These are phyloP conservation scores for Cataglyphis hispanica DNA, from an alignment of 1,140 invertebrate genomes.

Conservation along the genomic window DNA sequence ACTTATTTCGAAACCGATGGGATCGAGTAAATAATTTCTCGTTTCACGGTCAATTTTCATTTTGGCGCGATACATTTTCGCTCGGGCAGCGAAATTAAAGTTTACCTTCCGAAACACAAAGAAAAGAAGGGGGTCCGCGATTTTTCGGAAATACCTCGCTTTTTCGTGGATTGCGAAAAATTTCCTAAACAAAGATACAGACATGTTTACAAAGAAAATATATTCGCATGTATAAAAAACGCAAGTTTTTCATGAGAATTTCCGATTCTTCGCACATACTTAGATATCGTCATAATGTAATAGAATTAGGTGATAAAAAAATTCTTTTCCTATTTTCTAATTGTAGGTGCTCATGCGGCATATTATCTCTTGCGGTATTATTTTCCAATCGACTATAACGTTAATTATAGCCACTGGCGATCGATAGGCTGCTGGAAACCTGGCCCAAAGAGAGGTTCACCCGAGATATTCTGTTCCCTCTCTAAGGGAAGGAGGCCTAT, in stretches of 20 bases:
- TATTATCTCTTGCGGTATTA: conserved; percentile 30
- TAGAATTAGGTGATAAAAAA: not conserved
- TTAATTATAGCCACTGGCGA: conserved; percentile 51
- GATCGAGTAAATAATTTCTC: not conserved
- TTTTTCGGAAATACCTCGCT: no score
- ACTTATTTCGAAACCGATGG: not conserved
- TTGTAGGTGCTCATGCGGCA: not conserved
- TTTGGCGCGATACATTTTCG: conserved; percentile 28
- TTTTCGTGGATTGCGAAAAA: no score
- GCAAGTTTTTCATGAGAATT: not conserved
- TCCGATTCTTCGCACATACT: not conserved
- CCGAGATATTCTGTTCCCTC: conserved; percentile 48
- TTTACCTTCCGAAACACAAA: not conserved
- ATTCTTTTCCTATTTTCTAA: no score
- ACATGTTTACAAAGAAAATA: not conserved
- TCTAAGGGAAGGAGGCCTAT: conserved; percentile 34
- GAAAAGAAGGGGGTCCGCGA: not conserved
- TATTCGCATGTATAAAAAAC: not conserved
- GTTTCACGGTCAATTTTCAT: conserved; percentile 12
- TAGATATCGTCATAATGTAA: not conserved
- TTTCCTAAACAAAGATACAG: no score
- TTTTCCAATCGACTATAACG: conserved; percentile 41
- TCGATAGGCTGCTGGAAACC: conserved; percentile 58
- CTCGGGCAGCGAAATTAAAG: conserved; percentile 16
- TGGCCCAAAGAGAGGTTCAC: conserved; percentile 47